These are phyloP conservation scores for Australoheros scitulus DNA, from an alignment of 2,113 vertebrate species.

Conservation along the genomic window DNA sequence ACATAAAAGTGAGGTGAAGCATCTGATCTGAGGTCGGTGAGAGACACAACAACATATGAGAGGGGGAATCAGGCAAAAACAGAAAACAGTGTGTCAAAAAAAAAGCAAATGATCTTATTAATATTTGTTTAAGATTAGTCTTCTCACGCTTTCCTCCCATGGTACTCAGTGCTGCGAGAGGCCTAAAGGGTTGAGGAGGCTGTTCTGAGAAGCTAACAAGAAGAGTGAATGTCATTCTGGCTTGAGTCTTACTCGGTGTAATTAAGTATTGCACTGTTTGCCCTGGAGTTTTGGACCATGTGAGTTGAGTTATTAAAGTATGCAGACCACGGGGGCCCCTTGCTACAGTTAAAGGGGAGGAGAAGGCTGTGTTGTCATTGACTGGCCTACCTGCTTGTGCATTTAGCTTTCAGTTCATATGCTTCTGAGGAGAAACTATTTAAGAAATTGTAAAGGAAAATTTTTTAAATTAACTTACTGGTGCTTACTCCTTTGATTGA, in stretches of 20 bases:
- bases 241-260: conserved; percentile 63
- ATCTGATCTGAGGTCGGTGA: neutral
- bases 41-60: neutral
- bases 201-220: conserved; percentile 17
- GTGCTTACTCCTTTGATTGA: neutral
- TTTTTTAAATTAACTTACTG: neutral
- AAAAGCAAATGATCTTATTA: neutral
- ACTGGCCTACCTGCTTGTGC: conserved; percentile 55
- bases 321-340: conserved; percentile 70
- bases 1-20: neutral
- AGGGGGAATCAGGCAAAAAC: neutral
- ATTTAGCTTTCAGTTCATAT: neutral
- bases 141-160: neutral
- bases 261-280: conserved; percentile 66
- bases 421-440: neutral
- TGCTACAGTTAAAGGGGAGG: conserved; percentile 42
- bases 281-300: conserved; percentile 61
- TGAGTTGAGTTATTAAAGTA: conserved; percentile 76
- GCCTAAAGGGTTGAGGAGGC: conserved; percentile 13
- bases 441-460: neutral
- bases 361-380: conserved; percentile 23
- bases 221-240: conserved; percentile 58
- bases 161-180: neutral
- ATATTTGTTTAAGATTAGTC: neutral
- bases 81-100: neutral